Conservation (phyloP, 2,797 vertebrate genomes). For the Hippopotamyrus pictus region DNA sequence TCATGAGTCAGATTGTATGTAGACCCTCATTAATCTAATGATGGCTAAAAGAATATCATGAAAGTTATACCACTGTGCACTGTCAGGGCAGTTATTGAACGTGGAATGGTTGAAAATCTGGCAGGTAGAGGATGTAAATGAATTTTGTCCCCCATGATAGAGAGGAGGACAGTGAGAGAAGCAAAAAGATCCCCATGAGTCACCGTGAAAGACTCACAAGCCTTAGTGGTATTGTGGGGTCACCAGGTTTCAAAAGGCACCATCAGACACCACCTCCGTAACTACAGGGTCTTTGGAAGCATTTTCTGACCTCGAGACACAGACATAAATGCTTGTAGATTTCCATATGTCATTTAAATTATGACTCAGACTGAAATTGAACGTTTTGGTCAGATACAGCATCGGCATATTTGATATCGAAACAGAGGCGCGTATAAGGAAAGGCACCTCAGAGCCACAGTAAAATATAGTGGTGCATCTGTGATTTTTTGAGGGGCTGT, state of each 20-base stretch:
- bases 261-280: not conserved
- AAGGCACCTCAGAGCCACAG: not conserved
- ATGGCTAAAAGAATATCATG: not conserved
- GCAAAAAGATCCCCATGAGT: not conserved
- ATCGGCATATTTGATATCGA: not conserved
- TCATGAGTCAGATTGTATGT: not conserved
- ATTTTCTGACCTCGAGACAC: not conserved
- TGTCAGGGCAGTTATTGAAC: not conserved
- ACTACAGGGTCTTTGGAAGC: not conserved
- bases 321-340: not conserved
- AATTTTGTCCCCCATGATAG: not conserved
- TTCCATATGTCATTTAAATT: not conserved
- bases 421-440: not conserved
- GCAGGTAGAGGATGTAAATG: not conserved
- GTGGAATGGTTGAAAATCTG: not conserved
- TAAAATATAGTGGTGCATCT: not conserved
- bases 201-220: not conserved
- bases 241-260: not conserved
- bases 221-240: not conserved
- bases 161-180: not conserved
- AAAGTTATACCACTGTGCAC: not conserved
- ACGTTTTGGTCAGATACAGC: not conserved
- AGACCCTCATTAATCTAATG: not conserved
- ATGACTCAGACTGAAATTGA: not conserved
- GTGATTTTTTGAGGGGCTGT: not conserved